These are phyloP conservation scores for Todus mexicanus DNA, from an alignment of 2,797 vertebrate species.

Conservation along the genomic window DNA sequence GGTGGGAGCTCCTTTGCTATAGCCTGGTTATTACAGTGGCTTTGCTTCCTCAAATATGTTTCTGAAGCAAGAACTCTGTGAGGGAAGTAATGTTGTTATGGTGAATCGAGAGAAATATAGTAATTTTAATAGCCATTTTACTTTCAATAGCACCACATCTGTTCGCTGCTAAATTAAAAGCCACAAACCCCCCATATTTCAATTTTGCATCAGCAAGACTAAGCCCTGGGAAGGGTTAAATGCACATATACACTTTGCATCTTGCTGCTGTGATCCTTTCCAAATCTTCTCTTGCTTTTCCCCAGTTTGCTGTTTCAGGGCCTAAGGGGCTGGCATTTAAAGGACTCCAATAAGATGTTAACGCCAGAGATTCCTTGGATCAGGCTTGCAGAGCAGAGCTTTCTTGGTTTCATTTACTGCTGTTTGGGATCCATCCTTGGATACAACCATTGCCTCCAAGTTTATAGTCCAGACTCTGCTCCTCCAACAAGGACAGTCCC, in stretches of 20 bases:
- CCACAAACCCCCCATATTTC: background rate
- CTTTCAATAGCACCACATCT: background rate
- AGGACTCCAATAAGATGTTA: background rate
- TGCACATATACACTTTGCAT: background rate
- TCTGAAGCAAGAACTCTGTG: background rate
- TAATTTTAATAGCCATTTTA: constrained; percentile 28
- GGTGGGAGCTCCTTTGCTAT: background rate
- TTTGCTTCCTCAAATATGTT: background rate
- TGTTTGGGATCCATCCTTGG: background rate
- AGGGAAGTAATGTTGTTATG: background rate
- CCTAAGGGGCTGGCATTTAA: background rate
- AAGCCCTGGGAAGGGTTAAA: background rate
- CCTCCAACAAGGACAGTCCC: background rate
- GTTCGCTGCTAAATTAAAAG: constrained; percentile 8
- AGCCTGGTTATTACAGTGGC: background rate
- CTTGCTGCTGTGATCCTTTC: background rate
- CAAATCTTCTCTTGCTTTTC: background rate
- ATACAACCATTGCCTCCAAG: background rate
- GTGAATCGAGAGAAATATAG: background rate
- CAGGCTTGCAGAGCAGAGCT: background rate
- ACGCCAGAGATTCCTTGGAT: background rate
- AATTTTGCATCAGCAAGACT: constrained; percentile 12
- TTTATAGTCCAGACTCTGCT: background rate
- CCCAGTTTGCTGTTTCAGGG: background rate
- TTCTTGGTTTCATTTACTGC: background rate